Conservation (phyloP, 2,113 vertebrate genomes). For the Chamaea fasciata region DNA sequence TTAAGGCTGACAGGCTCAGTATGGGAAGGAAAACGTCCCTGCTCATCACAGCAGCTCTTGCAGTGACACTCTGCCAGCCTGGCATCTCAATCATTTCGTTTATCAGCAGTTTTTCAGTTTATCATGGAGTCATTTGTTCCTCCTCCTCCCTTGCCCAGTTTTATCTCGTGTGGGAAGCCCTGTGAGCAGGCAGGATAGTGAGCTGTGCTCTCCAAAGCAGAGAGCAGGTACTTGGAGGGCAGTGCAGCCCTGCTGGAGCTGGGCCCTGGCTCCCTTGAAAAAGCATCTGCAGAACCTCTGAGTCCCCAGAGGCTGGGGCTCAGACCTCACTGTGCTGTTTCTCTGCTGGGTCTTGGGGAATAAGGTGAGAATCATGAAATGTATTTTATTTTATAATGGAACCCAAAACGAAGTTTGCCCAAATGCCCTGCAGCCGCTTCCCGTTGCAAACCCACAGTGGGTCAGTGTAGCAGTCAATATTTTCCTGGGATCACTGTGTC, state of each 20-base stretch:
- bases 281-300: no score
- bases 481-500: background rate
- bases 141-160: background rate
- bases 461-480: accelerated
- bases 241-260: background rate
- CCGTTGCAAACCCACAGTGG: background rate
- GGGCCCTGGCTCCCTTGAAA: accelerated
- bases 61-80: slow-evolving; percentile 5
- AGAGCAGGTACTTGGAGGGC: background rate
- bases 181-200: background rate
- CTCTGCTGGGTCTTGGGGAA: background rate
- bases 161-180: background rate
- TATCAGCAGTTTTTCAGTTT: slow-evolving; percentile 26
- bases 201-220: background rate
- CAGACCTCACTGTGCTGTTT: background rate
- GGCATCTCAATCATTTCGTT: background rate
- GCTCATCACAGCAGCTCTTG: background rate
- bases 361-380: no score
- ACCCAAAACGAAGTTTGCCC: background rate
- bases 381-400: background rate
- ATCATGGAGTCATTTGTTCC: background rate
- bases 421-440: background rate
- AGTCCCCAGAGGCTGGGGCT: background rate
- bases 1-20: slow-evolving; percentile 18
- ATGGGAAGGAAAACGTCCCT: background rate